Evolutionary conservation across 1,140 invertebrate genomes (phyloP), one percentile per base, ranked within the genome.

Genomic region (Drosophila melanica): DNA sequence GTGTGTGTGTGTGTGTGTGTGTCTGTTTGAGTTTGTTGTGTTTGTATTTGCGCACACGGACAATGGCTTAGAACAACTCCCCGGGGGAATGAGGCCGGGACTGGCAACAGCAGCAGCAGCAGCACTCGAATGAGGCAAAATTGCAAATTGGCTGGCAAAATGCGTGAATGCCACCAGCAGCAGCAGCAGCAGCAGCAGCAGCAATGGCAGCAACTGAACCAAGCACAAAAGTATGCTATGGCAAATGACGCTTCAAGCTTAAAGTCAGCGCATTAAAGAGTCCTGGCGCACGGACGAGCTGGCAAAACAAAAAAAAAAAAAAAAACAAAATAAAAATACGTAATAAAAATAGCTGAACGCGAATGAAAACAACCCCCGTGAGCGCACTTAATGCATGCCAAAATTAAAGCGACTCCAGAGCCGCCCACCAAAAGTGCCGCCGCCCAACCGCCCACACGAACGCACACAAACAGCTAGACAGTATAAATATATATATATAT

Each of bases 341-440:
- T 58, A 67, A 73, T 76, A 76, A 76, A 76, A 76, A 76, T 76
- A 73, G 69, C 74, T 73, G 62, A 72, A 60, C 68, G 73, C 67
- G 48, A 65, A 58, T 63, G 84, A 84, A 89, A 89, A 89, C 84
- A 89, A 89, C 84, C 84, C 84, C 79, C 84, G 69, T 63, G 84
- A 75, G 84, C 77, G 84, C 85, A 89, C 84, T 89, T 89, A 89
- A 89, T 89, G 75, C 82, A 87, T 81, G 84, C 84, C 84, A 80
- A 89, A 89, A 89, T 89, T 89, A 89, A 89, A 89, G 84, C 85
- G 74, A 89, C 55, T 75, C 57, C 62, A 62, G 37, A 71, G 59
- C 41, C 59, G 53, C 62, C 30, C 18, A 30, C 35, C 54, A 33
- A 63, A 30, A 51, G 48, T 27, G 45, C 11, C 20, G 39, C 47